Conservation (phyloP, 2,888 invertebrate species). For the Syrphus vitripennis region DNA sequence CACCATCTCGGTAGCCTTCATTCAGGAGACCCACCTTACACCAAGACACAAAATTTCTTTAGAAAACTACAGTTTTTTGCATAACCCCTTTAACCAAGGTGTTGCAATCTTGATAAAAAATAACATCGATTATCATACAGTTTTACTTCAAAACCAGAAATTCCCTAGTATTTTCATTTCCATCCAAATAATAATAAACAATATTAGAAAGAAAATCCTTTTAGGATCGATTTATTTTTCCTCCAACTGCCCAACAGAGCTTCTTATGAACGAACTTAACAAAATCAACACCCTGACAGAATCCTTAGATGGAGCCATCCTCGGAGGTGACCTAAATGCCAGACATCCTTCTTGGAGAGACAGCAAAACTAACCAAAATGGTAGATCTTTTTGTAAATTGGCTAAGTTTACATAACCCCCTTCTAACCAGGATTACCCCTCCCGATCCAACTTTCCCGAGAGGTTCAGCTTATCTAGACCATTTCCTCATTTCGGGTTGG, state of each 20-base stretch:
- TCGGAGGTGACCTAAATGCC: not conserved
- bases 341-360: not conserved
- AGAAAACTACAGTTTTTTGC: not conserved
- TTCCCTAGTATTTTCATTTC: not conserved
- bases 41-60: not conserved
- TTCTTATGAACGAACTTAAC: not conserved
- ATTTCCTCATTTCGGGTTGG: not conserved
- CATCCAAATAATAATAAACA: not conserved
- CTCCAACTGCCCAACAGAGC: not conserved
- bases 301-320: too few relatives aligned
- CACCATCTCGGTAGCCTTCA: not conserved
- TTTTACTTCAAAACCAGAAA: not conserved
- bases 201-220: not conserved
- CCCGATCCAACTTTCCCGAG: not conserved
- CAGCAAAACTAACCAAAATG: not conserved
- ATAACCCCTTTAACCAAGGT: not conserved
- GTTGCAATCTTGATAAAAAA: not conserved
- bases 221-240: not conserved
- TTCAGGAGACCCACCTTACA: not conserved
- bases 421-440: not conserved
- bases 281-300: not conserved
- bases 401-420: not conserved
- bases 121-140: not conserved
- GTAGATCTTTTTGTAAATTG: not conserved
- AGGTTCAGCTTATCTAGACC: not conserved